A percentile compares a stretch with the other conserved stretches of the same genome.
Evolutionary conservation across 2,797 vertebrate genomes (phyloP).

Genomic region (Scleropages formosus): DNA sequence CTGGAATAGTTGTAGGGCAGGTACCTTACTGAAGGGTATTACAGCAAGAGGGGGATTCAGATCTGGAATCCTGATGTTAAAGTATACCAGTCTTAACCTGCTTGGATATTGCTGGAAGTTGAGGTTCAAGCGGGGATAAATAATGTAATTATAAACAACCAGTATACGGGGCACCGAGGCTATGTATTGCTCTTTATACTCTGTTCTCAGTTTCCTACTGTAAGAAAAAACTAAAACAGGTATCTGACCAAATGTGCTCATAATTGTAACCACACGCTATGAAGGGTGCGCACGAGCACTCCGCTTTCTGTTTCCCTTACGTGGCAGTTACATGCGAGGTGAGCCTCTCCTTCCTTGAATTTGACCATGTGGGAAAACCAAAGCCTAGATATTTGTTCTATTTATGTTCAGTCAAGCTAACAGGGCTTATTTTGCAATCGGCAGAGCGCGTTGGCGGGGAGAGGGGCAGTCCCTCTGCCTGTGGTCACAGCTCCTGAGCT

Average conservation of each 20-base stretch:
- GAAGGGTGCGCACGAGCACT: background rate
- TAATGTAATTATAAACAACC: background rate
- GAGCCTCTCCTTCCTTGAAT: background rate
- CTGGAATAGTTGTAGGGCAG: too few relatives aligned
- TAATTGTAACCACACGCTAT: conserved; percentile 29
- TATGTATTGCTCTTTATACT: conserved; percentile 5
- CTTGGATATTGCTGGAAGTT: too few relatives aligned
- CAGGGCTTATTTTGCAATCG: conserved; percentile 9
- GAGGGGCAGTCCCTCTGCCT: conserved; percentile 22
- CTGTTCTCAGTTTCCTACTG: conserved; percentile 16
- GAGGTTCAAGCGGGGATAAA: background rate
- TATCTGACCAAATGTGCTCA: conserved; percentile 25
- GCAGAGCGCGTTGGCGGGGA: background rate
- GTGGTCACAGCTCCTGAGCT: background rate
- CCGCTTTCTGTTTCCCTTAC: conserved; percentile 25
- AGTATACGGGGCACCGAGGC: background rate
- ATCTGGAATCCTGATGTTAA: too few relatives aligned
- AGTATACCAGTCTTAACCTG: too few relatives aligned
- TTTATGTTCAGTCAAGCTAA: background rate
- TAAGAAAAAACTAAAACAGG: conserved; percentile 19
- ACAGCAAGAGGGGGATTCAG: too few relatives aligned
- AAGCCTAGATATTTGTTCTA: conserved; percentile 19
- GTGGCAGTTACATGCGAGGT: conserved; percentile 13
- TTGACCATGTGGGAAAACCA: conserved; percentile 11
- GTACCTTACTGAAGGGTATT: too few relatives aligned